Evolutionary conservation across 2,797 vertebrate genomes (phyloP).

Genomic region (Phrynocephalus vlangalii): DNA sequence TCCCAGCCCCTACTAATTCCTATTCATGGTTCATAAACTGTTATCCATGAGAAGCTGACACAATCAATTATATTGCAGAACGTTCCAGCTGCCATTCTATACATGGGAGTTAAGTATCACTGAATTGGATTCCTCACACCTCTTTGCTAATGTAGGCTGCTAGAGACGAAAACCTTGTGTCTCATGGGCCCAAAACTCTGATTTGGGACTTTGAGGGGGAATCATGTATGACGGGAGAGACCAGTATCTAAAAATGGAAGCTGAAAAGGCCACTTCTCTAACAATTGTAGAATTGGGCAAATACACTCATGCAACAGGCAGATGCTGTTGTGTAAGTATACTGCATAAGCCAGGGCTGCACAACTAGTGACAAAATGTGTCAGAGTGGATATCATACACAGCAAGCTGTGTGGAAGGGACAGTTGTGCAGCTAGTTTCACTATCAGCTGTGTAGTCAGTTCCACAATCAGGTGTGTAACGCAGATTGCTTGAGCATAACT

Average conservation of each 20-base stretch:
- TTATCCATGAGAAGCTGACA: not conserved
- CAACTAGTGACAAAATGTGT: too few relatives aligned
- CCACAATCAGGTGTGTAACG: too few relatives aligned
- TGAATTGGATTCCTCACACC: not conserved
- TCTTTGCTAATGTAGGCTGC: not conserved
- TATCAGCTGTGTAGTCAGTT: too few relatives aligned
- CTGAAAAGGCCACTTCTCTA: not conserved
- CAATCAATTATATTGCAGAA: slow-evolving; percentile 8
- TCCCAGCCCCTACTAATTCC: slow-evolving; percentile 8
- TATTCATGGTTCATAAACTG: slow-evolving; percentile 31
- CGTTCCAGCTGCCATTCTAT: not conserved
- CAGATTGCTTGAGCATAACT: too few relatives aligned
- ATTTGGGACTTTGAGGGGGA: not conserved
- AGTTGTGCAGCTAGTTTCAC: too few relatives aligned
- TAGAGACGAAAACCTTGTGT: not conserved
- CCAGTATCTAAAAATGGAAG: not conserved
- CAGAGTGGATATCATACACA: too few relatives aligned
- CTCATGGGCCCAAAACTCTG: not conserved
- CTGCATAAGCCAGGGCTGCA: too few relatives aligned
- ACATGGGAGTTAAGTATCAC: slow-evolving; percentile 11
- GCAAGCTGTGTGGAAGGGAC: too few relatives aligned
- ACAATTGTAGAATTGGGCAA: too few relatives aligned
- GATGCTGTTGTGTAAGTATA: too few relatives aligned
- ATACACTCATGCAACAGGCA: too few relatives aligned
- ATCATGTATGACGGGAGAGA: too few relatives aligned